Percentiles rank a stretch among this genome's conserved stretches.
Conservation (phyloP, 2,113 vertebrate species). For the Serinus canaria region DNA sequence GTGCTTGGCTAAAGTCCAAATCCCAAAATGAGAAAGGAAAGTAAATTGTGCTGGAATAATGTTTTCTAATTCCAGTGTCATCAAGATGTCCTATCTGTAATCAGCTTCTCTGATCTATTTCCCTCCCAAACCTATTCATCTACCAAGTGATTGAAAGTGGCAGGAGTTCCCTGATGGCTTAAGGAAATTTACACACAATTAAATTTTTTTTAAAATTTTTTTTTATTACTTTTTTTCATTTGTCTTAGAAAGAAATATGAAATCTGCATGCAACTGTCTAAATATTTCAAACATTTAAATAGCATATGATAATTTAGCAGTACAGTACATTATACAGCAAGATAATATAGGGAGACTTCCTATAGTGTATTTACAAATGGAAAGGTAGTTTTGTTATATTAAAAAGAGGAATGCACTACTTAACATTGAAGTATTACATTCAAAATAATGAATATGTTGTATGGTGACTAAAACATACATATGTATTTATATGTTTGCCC, state of each 20-base stretch:
- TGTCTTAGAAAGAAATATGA: constrained; percentile 85
- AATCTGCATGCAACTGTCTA: constrained; percentile 80
- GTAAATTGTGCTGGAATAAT: background rate
- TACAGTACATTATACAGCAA: constrained; percentile 77
- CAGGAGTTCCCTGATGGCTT: background rate
- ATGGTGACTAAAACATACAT: constrained; percentile 50
- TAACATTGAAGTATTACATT: constrained; percentile 38
- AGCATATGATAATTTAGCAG: constrained; percentile 82
- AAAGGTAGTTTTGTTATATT: constrained; percentile 59
- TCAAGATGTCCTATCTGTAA: background rate
- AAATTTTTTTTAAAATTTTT: constrained; percentile 72
- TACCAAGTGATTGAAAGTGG: background rate
- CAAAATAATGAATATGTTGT: constrained; percentile 41
- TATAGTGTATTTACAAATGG: constrained; percentile 80
- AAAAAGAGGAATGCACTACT: constrained; percentile 73
- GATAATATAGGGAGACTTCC: constrained; percentile 70
- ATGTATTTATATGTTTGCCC: constrained; percentile 36
- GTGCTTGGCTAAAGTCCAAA: background rate
- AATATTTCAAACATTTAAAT: constrained; percentile 83
- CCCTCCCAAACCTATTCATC: fast-evolving
- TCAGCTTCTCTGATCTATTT: background rate
- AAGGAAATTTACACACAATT: background rate
- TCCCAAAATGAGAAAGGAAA: background rate
- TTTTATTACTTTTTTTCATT: constrained; percentile 77
- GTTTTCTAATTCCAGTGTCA: background rate